Conservation (phyloP, 2,888 invertebrate species). For the Callimorpha dominula region DNA sequence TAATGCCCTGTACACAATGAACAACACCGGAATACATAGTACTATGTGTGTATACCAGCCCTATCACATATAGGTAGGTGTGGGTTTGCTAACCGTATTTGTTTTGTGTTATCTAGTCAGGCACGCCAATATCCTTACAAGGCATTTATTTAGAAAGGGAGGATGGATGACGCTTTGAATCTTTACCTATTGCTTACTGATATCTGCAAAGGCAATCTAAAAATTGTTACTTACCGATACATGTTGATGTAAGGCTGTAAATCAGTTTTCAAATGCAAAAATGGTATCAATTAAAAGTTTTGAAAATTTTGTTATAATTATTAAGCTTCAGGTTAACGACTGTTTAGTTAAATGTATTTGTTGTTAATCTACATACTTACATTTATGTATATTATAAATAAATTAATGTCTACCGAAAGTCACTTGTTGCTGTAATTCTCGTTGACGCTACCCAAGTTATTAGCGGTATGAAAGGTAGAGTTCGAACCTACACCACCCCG, state of each 20-base stretch:
- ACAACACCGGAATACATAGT: conserved; percentile 12
- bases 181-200: not conserved
- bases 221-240: not conserved
- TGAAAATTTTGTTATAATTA: too few relatives aligned
- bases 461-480: too few relatives aligned
- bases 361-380: too few relatives aligned
- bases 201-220: not conserved
- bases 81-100: conserved; percentile 32
- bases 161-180: not conserved
- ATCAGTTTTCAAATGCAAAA: not conserved
- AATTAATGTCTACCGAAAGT: too few relatives aligned
- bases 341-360: too few relatives aligned
- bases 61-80: conserved; percentile 28
- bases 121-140: not conserved
- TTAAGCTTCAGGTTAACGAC: too few relatives aligned
- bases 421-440: too few relatives aligned
- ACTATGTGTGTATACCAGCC: not conserved
- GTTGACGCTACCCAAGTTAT: too few relatives aligned
- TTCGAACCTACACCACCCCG: too few relatives aligned
- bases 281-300: not conserved
- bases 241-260: not conserved
- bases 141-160: not conserved
- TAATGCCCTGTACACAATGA: conserved; percentile 7
- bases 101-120: conserved; percentile 28
- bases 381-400: too few relatives aligned